A percentile compares a stretch with the other conserved stretches of the same genome.
These are phyloP conservation scores for Pycnomerus fuliginosus DNA, from an alignment of 2,888 invertebrate genomes.

Conservation along the genomic window DNA sequence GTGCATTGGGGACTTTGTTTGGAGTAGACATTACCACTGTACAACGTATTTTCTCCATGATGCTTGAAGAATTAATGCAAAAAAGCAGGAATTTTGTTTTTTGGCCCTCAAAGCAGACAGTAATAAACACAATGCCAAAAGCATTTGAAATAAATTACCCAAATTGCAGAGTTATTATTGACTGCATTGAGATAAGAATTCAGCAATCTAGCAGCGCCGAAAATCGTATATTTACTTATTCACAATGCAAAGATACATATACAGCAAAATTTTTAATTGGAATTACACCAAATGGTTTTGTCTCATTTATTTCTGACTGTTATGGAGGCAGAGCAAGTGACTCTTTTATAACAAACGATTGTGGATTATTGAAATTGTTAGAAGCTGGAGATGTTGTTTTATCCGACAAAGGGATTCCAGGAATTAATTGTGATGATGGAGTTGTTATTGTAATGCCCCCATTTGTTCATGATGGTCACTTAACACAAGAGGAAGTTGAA, in stretches of 20 bases:
- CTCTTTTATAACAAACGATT: slow-evolving; percentile 1
- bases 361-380: slow-evolving; percentile 6
- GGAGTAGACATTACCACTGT: background rate
- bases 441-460: slow-evolving; percentile 10
- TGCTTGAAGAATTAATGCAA: background rate
- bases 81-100: slow-evolving; percentile 2
- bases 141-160: slow-evolving; percentile 4
- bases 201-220: slow-evolving; percentile 4
- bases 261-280: slow-evolving; percentile 1
- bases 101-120: slow-evolving; percentile 8
- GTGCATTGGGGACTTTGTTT: background rate
- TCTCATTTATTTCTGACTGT: slow-evolving; percentile 1
- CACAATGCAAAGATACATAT: slow-evolving; percentile 4
- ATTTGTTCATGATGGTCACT: slow-evolving; percentile 3
- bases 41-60: background rate
- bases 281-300: slow-evolving; percentile 3
- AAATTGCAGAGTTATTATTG: slow-evolving; percentile 11
- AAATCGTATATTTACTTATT: background rate
- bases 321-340: slow-evolving; percentile 5
- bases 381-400: slow-evolving; percentile 7
- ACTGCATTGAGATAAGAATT: slow-evolving; percentile 12
- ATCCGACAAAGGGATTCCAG: slow-evolving; percentile 4
- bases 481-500: slow-evolving; percentile 8
- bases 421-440: slow-evolving; percentile 5
- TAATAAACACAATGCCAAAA: slow-evolving; percentile 7